phyloP scores from a whole-genome alignment of 2,113 vertebrate species.

The Centropus bengalensis region DNA sequence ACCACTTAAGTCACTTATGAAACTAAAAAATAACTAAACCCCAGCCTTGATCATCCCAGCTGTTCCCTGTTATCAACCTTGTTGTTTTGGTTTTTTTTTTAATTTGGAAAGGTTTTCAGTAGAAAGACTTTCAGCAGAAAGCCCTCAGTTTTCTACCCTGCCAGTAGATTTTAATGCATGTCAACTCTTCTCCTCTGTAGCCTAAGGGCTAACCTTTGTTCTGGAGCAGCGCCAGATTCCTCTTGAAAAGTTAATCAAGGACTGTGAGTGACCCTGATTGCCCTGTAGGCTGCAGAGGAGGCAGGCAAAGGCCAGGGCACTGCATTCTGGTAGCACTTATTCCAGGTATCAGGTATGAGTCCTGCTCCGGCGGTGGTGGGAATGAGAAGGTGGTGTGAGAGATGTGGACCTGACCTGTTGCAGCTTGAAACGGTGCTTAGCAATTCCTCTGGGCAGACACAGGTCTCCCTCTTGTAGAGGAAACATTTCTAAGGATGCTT shows the following conservation, averaged over 20 bases:
- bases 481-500: not conserved
- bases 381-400: not conserved
- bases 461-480: not conserved
- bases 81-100: not conserved
- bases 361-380: too few species aligned
- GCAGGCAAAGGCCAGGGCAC: not conserved
- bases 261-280: rapidly evolving
- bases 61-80: not conserved
- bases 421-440: rapidly evolving
- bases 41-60: not conserved
- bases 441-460: not conserved
- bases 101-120: constrained; percentile 5
- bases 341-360: not conserved
- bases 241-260: not conserved
- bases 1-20: not conserved
- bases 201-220: not conserved
- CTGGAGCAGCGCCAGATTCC: not conserved
- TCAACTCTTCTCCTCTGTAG: not conserved
- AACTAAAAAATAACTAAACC: not conserved
- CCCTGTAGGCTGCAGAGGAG: not conserved
- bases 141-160: not conserved
- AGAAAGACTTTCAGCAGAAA: too few species aligned
- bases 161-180: not conserved
- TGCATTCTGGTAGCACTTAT: not conserved
- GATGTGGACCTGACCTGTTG: not conserved